These are phyloP conservation scores for Phortica magna DNA, from an alignment of 2,888 invertebrate genomes.

Conservation along the genomic window DNA sequence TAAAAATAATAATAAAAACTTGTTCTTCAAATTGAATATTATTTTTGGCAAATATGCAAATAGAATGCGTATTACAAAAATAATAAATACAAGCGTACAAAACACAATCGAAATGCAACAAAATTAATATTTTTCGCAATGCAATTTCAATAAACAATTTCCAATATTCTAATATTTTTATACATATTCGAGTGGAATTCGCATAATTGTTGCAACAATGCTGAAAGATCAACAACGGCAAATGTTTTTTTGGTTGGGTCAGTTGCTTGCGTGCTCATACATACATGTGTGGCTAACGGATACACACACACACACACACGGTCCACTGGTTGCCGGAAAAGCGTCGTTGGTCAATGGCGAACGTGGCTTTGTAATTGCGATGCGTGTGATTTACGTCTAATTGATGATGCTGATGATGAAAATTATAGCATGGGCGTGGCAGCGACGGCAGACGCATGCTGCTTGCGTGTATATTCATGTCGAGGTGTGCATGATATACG, in stretches of 20 bases:
- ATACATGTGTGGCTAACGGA: not conserved
- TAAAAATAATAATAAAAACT: too few species aligned
- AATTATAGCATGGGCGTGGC: conserved; percentile 21
- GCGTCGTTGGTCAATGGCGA: not conserved
- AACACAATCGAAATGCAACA: not conserved
- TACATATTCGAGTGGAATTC: not conserved
- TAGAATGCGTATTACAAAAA: not conserved
- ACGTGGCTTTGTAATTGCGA: not conserved
- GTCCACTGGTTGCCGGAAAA: not conserved
- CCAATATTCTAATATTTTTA: not conserved
- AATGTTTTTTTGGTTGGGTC: not conserved
- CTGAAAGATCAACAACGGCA: not conserved
- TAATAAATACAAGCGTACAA: not conserved
- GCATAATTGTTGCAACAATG: not conserved
- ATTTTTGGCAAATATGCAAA: not conserved
- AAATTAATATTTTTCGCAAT: not conserved
- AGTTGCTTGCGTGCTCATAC: not conserved
- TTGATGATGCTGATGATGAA: conserved; percentile 20
- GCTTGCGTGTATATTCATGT: conserved; percentile 32
- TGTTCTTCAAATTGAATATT: not conserved
- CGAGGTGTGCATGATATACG: conserved; percentile 31
- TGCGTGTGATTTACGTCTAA: conserved; percentile 30
- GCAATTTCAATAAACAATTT: not conserved
- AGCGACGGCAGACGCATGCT: not conserved
- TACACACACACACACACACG: not conserved